These are phyloP conservation scores for Trissoscelio sp. DNA, from an alignment of 2,888 invertebrate species.

Conservation along the genomic window DNA sequence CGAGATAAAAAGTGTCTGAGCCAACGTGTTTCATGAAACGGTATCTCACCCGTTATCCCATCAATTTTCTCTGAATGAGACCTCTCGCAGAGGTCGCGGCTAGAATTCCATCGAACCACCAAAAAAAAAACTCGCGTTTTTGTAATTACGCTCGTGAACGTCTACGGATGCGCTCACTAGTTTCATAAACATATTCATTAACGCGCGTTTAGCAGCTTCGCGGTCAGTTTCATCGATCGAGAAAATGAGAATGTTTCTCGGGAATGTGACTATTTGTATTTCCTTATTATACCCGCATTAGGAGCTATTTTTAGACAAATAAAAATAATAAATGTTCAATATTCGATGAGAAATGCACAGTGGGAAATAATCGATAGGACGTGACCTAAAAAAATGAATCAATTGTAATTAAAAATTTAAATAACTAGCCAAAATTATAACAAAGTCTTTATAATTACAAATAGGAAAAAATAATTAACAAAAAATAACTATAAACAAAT, in stretches of 20 bases:
- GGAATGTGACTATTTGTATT: not conserved
- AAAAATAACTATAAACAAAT: too few relatives aligned
- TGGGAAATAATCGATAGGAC: too few relatives aligned
- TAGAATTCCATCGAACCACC: constrained; percentile 44
- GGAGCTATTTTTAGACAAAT: not conserved
- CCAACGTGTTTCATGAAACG: constrained; percentile 57
- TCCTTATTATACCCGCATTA: constrained; percentile 5
- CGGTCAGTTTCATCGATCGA: constrained; percentile 18
- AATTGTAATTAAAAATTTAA: too few relatives aligned
- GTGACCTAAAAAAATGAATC: too few relatives aligned
- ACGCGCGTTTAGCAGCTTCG: constrained; percentile 15
- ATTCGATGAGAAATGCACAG: too few relatives aligned
- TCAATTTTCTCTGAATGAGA: constrained; percentile 59
- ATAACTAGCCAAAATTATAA: too few relatives aligned
- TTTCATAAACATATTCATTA: constrained; percentile 53
- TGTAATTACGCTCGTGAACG: constrained; percentile 47
- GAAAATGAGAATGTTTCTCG: constrained; percentile 24
- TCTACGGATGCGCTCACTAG: constrained; percentile 5
- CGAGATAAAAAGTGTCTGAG: constrained; percentile 42
- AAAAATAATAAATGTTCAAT: too few relatives aligned
- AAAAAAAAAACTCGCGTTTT: constrained; percentile 57
- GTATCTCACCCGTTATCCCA: constrained; percentile 66
- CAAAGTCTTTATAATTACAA: too few relatives aligned
- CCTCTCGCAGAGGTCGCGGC: constrained; percentile 56
- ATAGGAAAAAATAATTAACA: too few relatives aligned